These are phyloP conservation scores for Scortum barcoo DNA, from an alignment of 2,113 vertebrate genomes.

Conservation along the genomic window DNA sequence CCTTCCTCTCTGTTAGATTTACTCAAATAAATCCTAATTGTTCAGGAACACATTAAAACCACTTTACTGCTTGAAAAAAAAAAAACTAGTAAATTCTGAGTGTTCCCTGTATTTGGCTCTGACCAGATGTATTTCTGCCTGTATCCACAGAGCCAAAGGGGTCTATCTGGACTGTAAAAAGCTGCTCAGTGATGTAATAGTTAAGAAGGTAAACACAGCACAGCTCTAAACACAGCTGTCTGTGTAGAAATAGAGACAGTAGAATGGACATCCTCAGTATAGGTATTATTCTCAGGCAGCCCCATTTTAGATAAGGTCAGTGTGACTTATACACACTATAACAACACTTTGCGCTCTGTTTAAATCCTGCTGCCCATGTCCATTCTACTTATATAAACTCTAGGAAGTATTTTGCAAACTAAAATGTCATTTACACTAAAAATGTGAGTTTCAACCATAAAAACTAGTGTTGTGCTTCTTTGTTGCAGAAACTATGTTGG, in stretches of 20 bases:
- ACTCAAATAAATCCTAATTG: background rate
- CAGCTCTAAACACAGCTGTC: constrained; percentile 17
- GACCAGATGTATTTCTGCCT: constrained; percentile 58
- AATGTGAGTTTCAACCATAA: background rate
- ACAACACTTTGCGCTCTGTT: background rate
- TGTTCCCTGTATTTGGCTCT: constrained; percentile 45
- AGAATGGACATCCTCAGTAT: constrained; percentile 43
- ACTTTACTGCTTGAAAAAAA: background rate
- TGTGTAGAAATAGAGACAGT: constrained; percentile 34
- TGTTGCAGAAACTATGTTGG: constrained; percentile 56
- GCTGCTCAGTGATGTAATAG: constrained; percentile 73
- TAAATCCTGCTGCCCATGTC: constrained; percentile 20
- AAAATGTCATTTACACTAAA: background rate
- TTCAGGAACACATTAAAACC: background rate
- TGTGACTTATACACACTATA: background rate
- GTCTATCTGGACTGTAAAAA: constrained; percentile 60
- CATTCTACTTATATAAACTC: constrained; percentile 31
- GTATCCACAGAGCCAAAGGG: constrained; percentile 58
- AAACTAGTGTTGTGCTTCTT: constrained; percentile 24
- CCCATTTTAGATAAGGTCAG: background rate
- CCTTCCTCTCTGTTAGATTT: background rate
- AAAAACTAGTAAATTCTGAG: background rate
- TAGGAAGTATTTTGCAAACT: constrained; percentile 13
- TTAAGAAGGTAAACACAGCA: constrained; percentile 58
- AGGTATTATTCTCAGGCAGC: background rate